Base-by-base conservation (phyloP, 1,140 invertebrate species). In the Ceratina calcarata region DNA sequence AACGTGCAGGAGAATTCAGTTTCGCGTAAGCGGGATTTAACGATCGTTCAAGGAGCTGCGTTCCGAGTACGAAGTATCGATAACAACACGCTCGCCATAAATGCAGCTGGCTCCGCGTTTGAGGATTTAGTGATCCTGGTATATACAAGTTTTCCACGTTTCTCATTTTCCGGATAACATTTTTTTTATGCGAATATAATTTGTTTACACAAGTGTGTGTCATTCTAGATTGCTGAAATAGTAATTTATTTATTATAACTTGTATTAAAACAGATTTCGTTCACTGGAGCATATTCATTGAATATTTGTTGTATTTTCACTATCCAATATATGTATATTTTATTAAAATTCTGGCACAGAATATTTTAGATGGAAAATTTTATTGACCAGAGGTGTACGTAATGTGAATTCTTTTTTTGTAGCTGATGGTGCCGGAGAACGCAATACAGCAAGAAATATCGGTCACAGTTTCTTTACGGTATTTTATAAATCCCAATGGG, bases 111-210 rank as follows among this genome's bases (percentile, higher is more conserved):
- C 49, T 95, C 95, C 0, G 89, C 94, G 0, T 88, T 94, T 0
- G 91, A 93, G 20, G 94, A 95, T 85, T 89, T 96, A 8, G 90
- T 95, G 3, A 88, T 95, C 60, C 93, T 95, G 92, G 95, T 96
- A 91, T 91, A 89, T 76, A 60, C 32, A 10, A 62, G 57, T 16
- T 55, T 61, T 78, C 65, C 16, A 32, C 27, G 27, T 32, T 32
- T 32, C 27, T 32, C 27, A 32, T 32, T 32, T 32, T 32, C 27
- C 27, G 2, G 27, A 45, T 45, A 10, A 45, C 2, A 45, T 45
- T 6, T 45, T 10, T 7, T 45, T 45, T 0, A 45, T 45, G 10
- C 37, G 37, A 45, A 45, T 7, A 45, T 7, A 45, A 45, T 3
- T 45, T 45, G 6, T 45, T 45, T 45, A 45, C 7, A 10, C 37